Conservation (phyloP, 2,797 vertebrate genomes). For the Channallabes apus region DNA sequence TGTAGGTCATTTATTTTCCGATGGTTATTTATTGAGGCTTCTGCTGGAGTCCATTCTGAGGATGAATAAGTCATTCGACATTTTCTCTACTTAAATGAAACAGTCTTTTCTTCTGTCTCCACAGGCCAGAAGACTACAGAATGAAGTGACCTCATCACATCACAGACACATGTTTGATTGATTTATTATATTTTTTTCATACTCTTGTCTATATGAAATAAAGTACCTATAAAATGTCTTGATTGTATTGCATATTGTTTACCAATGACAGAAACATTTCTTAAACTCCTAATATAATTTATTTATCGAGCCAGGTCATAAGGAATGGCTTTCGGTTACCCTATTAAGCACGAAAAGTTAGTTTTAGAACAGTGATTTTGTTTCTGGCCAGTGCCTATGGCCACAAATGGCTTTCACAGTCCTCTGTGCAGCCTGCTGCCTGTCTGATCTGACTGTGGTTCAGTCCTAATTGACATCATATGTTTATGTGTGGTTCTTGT, state of each 20-base stretch:
- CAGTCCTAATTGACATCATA: constrained; percentile 55
- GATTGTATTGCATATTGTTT: background rate
- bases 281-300: background rate
- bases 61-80: background rate
- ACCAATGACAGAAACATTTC: background rate
- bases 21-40: constrained; percentile 15
- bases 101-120: constrained; percentile 53
- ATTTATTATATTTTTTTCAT: background rate
- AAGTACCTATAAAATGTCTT: constrained; percentile 20
- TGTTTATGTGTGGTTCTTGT: constrained; percentile 46
- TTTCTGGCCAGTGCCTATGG: constrained; percentile 39
- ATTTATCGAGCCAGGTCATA: constrained; percentile 20
- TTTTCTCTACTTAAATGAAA: constrained; percentile 48
- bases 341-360: constrained; percentile 36
- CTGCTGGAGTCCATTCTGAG: constrained; percentile 12
- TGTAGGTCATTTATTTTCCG: constrained; percentile 11
- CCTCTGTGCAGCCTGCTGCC: constrained; percentile 48
- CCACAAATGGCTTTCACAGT: constrained; percentile 58
- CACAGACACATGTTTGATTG: constrained; percentile 1
- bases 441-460: constrained; percentile 48
- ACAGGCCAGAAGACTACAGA: constrained; percentile 76
- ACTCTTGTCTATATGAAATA: constrained; percentile 40
- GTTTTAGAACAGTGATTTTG: constrained; percentile 38
- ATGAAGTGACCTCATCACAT: constrained; percentile 68
- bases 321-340: constrained; percentile 25